Conservation (phyloP, 2,797 vertebrate genomes). For the Scleropages formosus region DNA sequence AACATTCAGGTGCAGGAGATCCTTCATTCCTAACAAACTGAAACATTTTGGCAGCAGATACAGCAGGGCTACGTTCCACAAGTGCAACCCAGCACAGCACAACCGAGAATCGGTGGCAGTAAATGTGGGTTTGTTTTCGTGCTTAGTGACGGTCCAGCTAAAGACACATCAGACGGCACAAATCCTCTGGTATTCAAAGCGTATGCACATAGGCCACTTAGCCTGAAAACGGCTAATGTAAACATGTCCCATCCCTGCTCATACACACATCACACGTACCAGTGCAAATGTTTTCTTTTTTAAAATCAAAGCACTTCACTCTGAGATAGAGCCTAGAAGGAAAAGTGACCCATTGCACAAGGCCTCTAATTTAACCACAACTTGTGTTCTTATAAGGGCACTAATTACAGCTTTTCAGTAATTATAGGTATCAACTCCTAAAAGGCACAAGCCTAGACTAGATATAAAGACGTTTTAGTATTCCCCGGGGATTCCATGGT, state of each 20-base stretch:
- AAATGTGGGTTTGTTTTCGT: not conserved
- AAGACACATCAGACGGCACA: not conserved
- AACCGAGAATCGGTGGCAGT: not conserved
- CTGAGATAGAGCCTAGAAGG: conserved; percentile 4
- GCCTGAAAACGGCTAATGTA: not conserved
- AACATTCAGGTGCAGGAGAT: too few relatives aligned
- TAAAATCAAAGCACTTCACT: conserved; percentile 8
- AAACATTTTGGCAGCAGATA: not conserved
- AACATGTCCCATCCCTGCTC: not conserved
- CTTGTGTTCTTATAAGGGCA: conserved; percentile 15
- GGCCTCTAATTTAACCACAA: conserved; percentile 23
- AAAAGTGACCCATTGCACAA: conserved; percentile 5
- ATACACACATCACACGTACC: not conserved
- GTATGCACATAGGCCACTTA: not conserved
- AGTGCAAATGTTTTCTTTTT: not conserved
- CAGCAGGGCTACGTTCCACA: not conserved
- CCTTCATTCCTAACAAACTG: too few relatives aligned
- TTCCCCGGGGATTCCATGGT: not conserved
- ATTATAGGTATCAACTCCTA: conserved; percentile 23
- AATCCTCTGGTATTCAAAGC: not conserved
- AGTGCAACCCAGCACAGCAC: not conserved
- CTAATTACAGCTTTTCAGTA: conserved; percentile 23
- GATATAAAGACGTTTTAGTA: not conserved
- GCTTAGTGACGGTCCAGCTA: not conserved
- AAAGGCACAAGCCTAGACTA: conserved; percentile 18